Conservation (phyloP, 2,888 invertebrate genomes). For the Macrosoma leucophasiata region DNA sequence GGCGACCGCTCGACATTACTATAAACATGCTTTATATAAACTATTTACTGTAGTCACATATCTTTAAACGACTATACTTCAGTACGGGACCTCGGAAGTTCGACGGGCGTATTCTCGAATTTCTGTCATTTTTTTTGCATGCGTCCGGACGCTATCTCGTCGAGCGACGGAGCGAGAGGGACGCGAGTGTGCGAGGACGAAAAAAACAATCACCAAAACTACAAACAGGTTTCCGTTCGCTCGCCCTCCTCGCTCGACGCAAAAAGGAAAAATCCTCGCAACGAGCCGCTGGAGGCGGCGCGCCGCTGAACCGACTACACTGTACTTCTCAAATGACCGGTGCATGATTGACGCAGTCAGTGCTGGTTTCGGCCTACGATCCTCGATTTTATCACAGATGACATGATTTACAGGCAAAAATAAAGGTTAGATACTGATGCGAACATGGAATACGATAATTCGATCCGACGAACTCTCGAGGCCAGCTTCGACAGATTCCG, state of each 20-base stretch:
- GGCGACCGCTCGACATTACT: conserved; percentile 32
- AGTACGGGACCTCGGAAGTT: conserved; percentile 52
- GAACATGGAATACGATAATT: conserved; percentile 24
- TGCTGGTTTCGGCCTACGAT: conserved; percentile 33
- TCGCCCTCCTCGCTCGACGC: conserved; percentile 57
- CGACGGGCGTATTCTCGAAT: conserved; percentile 47
- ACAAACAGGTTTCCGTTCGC: conserved; percentile 60
- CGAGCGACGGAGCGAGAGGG: conserved; percentile 40
- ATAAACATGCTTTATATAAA: conserved; percentile 46
- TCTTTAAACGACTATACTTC: conserved; percentile 50
- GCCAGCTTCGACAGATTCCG: conserved; percentile 42
- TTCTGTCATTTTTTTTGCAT: conserved; percentile 52
- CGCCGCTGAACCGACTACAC: conserved; percentile 36
- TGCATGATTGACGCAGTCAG: conserved; percentile 44
- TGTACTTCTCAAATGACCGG: conserved; percentile 48
- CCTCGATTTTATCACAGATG: conserved; percentile 32
- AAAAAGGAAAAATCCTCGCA: conserved; percentile 60
- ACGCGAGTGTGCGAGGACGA: conserved; percentile 48
- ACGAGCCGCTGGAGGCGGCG: conserved; percentile 41
- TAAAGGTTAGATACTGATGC: conserved; percentile 2
- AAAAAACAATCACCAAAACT: conserved; percentile 69
- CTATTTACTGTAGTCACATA: conserved; percentile 34
- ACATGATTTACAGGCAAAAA: conserved; percentile 8
- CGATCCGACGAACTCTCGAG: conserved; percentile 47
- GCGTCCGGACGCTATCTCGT: conserved; percentile 40